These are phyloP conservation scores for Poeciliopsis presidionis DNA, from an alignment of 2,797 vertebrate species.

Conservation along the genomic window DNA sequence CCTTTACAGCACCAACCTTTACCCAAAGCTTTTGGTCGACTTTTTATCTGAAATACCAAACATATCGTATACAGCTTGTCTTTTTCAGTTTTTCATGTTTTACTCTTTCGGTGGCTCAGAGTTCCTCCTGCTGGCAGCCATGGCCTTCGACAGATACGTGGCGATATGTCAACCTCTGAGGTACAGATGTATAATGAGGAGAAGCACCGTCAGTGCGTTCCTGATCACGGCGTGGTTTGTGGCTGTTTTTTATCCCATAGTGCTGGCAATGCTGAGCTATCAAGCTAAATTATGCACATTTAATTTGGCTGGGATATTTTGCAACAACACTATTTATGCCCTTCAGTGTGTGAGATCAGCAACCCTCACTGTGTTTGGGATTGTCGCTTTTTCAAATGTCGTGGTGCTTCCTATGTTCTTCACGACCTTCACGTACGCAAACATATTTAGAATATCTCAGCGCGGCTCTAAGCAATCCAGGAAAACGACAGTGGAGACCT, in stretches of 20 bases:
- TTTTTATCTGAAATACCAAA: constrained; percentile 39
- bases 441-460: constrained; percentile 28
- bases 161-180: constrained; percentile 56
- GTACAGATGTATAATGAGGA: constrained; percentile 28
- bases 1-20: constrained; percentile 24
- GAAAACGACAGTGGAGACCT: constrained; percentile 47
- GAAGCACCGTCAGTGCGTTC: background rate
- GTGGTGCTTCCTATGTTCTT: constrained; percentile 15
- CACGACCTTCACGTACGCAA: constrained; percentile 48
- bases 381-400: background rate
- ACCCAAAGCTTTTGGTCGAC: constrained; percentile 49
- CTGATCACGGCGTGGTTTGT: constrained; percentile 30
- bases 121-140: constrained; percentile 45
- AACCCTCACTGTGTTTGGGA: background rate
- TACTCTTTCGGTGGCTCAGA: constrained; percentile 27
- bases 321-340: constrained; percentile 21
- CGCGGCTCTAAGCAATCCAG: constrained; percentile 22
- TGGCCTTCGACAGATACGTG: constrained; percentile 58
- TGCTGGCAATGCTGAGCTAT: background rate
- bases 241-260: background rate
- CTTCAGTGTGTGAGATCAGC: background rate
- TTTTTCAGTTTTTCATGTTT: constrained; percentile 24
- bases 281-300: constrained; percentile 16
- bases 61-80: constrained; percentile 31
- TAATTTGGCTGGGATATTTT: constrained; percentile 37